Conservation (phyloP, 2,888 invertebrate genomes). For the Pterostichus madidus region DNA sequence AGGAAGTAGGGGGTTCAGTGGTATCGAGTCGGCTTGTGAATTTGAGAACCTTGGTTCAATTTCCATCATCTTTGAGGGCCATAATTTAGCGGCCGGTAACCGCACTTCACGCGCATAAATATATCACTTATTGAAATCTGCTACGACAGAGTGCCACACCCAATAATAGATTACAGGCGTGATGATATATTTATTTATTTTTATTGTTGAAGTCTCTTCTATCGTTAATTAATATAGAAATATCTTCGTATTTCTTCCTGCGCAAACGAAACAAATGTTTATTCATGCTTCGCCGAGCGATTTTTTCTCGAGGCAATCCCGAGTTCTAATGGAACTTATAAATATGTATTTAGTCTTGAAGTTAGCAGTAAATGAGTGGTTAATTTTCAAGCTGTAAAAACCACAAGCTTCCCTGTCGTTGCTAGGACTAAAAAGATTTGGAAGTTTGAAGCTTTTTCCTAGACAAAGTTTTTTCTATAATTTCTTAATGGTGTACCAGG, state of each 20-base stretch:
- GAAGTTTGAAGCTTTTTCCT: conserved; percentile 21
- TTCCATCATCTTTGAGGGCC: too few species aligned
- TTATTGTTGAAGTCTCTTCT: too few species aligned
- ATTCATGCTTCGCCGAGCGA: conserved; percentile 10
- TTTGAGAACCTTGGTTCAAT: too few species aligned
- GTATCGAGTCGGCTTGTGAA: too few species aligned
- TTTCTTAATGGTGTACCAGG: conserved; percentile 4
- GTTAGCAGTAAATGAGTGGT: conserved; percentile 55
- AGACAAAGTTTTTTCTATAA: neutral
- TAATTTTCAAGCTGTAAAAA: conserved; percentile 54
- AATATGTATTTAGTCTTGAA: conserved; percentile 56
- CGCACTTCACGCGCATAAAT: too few species aligned
- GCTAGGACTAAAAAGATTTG: conserved; percentile 1
- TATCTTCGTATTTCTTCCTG: neutral
- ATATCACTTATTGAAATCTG: too few species aligned
- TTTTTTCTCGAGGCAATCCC: conserved; percentile 36
- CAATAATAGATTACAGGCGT: too few species aligned
- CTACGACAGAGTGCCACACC: too few species aligned
- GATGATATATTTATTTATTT: too few species aligned
- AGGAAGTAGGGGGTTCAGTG: too few species aligned
- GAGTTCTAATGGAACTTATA: conserved; percentile 41
- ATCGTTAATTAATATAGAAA: too few species aligned
- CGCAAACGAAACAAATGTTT: conserved; percentile 33
- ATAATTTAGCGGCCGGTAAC: too few species aligned
- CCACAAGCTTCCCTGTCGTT: neutral